phyloP scores from a whole-genome alignment of 2,113 vertebrate species.

The Agelaius tricolor region DNA sequence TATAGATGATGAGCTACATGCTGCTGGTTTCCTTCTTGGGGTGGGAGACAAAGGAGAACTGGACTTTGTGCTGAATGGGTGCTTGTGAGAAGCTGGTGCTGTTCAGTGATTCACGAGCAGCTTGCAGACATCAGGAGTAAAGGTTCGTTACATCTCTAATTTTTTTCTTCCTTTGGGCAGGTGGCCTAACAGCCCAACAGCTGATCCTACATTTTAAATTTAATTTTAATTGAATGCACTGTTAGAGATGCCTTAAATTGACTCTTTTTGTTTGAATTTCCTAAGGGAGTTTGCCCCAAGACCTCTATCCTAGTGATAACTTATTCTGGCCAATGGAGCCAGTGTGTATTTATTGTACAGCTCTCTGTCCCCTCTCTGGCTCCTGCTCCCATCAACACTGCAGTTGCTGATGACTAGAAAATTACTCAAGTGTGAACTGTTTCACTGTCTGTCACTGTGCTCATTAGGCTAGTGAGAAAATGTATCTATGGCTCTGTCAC shows the following conservation, averaged over 20 bases:
- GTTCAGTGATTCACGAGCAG: neutral
- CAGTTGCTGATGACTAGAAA: slow-evolving; percentile 75
- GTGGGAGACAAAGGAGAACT: neutral
- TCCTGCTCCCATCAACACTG: slow-evolving; percentile 45
- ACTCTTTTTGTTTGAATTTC: slow-evolving; percentile 74
- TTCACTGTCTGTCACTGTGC: slow-evolving; percentile 81
- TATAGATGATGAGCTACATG: slow-evolving; percentile 4
- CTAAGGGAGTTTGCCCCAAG: slow-evolving; percentile 71
- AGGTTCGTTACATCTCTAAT: slow-evolving; percentile 24
- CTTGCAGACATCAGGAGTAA: neutral
- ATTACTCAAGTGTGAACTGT: slow-evolving; percentile 80
- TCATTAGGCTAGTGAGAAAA: slow-evolving; percentile 82
- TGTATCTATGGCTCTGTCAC: slow-evolving; percentile 75
- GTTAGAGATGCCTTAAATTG: slow-evolving; percentile 68
- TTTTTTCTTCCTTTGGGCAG: slow-evolving; percentile 52
- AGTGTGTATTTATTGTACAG: slow-evolving; percentile 65
- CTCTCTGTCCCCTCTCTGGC: slow-evolving; percentile 13
- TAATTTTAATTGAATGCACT: slow-evolving; percentile 76
- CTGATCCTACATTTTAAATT: slow-evolving; percentile 68
- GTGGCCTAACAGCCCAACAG: slow-evolving; percentile 52
- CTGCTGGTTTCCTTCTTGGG: neutral
- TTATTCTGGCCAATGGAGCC: slow-evolving; percentile 73
- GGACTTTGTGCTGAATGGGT: neutral
- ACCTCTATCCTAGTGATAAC: slow-evolving; percentile 76
- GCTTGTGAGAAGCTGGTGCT: neutral